Evolutionary conservation across 1,140 invertebrate species (phyloP).

Genomic region (Drosophila baimaii): DNA sequence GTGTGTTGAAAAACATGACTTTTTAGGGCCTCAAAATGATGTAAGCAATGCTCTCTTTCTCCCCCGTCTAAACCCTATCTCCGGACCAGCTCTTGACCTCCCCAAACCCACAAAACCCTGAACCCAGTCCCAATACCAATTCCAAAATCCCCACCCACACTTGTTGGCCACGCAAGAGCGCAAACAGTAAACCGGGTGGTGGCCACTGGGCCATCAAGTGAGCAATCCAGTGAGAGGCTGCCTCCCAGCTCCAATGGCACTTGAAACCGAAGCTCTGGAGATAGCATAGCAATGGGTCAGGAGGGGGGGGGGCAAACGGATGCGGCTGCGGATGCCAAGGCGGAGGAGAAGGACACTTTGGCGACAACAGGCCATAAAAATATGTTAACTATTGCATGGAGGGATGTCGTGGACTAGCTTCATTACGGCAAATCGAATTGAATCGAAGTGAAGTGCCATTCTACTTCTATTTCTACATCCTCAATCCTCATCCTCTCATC

Average conservation of each 20-base stretch:
- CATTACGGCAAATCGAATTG: slow-evolving; percentile 69
- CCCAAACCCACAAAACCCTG: background rate
- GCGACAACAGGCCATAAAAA: slow-evolving; percentile 71
- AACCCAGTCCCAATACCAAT: background rate
- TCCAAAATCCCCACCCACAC: slow-evolving; percentile 16
- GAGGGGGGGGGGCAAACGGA: slow-evolving; percentile 3
- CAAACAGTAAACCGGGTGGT: slow-evolving; percentile 30
- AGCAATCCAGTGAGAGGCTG: slow-evolving; percentile 56
- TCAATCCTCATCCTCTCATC: slow-evolving; percentile 9
- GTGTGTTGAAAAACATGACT: slow-evolving; percentile 13
- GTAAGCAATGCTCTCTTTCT: slow-evolving; percentile 17
- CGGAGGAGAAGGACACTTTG: slow-evolving; percentile 51
- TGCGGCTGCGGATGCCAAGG: slow-evolving; percentile 4
- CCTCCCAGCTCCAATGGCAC: slow-evolving; percentile 39
- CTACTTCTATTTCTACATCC: slow-evolving; percentile 30
- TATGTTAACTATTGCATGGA: slow-evolving; percentile 68
- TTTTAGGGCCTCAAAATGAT: slow-evolving; percentile 20
- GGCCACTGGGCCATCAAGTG: slow-evolving; percentile 57
- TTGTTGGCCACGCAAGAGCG: slow-evolving; percentile 34
- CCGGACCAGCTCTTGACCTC: slow-evolving; percentile 33
- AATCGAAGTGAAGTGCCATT: slow-evolving; percentile 52
- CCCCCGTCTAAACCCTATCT: background rate
- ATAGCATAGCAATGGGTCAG: background rate
- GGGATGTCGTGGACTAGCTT: slow-evolving; percentile 53
- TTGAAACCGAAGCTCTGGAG: slow-evolving; percentile 36